Percentiles rank a stretch among this genome's conserved stretches.
Conservation (phyloP, 2,113 vertebrate genomes). For the Platysternon megacephalum region DNA sequence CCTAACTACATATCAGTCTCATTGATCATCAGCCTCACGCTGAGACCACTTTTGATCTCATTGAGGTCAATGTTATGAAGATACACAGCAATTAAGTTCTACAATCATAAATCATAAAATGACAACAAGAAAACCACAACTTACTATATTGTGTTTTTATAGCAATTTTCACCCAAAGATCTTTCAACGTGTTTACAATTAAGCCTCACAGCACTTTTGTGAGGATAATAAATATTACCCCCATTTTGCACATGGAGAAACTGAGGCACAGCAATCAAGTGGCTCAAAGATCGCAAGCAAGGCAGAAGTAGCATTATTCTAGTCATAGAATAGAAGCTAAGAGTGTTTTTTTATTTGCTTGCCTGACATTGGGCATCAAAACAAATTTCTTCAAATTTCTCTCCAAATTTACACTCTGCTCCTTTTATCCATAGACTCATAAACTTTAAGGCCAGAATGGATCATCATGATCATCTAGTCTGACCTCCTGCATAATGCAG, state of each 20-base stretch:
- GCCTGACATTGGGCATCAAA: neutral
- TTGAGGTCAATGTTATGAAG: accelerated
- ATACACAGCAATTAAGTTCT: accelerated
- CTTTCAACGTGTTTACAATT: conserved; percentile 52
- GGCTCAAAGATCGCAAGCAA: neutral
- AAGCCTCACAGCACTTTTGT: neutral
- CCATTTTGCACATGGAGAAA: neutral
- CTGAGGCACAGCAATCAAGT: neutral
- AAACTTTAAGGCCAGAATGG: too few relatives aligned
- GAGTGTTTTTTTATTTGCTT: neutral
- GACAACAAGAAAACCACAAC: neutral
- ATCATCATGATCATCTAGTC: neutral
- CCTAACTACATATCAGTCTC: accelerated
- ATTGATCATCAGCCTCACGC: accelerated
- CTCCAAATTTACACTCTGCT: neutral
- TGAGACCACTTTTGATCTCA: neutral
- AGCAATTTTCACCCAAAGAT: conserved; percentile 13
- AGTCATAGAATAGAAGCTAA: neutral
- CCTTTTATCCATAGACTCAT: neutral
- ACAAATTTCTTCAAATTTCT: conserved; percentile 1
- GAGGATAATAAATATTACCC: conserved; percentile 32
- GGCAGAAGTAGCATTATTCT: neutral
- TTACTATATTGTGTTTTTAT: neutral
- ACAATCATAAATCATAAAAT: accelerated
- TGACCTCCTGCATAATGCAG: neutral